Conservation (phyloP, 1,140 invertebrate species). For the Drosophila arizonae region DNA sequence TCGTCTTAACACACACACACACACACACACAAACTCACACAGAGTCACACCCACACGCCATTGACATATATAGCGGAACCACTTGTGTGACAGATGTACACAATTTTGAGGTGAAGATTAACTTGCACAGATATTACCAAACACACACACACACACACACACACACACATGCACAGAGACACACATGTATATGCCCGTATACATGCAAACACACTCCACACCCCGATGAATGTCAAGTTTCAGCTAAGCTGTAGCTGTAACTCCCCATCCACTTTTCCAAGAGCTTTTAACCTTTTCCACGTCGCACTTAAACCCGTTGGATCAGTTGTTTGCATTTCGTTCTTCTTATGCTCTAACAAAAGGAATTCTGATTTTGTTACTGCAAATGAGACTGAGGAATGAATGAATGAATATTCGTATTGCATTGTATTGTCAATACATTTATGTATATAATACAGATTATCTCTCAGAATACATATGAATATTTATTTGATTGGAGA, state of each 20-base stretch:
- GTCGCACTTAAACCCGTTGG: conserved; percentile 16
- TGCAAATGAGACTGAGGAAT: neutral
- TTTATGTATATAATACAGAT: neutral
- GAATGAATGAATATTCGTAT: neutral
- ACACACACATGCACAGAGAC: conserved; percentile 4
- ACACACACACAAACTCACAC: neutral
- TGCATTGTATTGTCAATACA: too few species aligned
- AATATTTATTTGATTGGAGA: too few species aligned
- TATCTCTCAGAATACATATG: too few species aligned
- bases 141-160: conserved; percentile 23
- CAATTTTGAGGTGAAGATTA: conserved; percentile 60
- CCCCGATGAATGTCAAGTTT: conserved; percentile 44
- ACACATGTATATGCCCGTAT: neutral
- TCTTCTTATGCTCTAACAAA: neutral
- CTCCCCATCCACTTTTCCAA: neutral
- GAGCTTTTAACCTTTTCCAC: conserved; percentile 41
- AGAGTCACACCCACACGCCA: neutral
- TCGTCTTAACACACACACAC: neutral
- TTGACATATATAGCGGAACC: conserved; percentile 28
- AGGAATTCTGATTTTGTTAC: neutral
- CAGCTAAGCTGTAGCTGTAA: conserved; percentile 31
- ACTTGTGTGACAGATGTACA: conserved; percentile 54
- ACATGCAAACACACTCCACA: conserved; percentile 18
- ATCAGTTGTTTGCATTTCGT: conserved; percentile 19
- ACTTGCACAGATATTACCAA: conserved; percentile 34